Percentiles rank a stretch among this genome's conserved stretches.
phyloP scores from a whole-genome alignment of 2,888 invertebrate genomes.

The Euproctis similis region DNA sequence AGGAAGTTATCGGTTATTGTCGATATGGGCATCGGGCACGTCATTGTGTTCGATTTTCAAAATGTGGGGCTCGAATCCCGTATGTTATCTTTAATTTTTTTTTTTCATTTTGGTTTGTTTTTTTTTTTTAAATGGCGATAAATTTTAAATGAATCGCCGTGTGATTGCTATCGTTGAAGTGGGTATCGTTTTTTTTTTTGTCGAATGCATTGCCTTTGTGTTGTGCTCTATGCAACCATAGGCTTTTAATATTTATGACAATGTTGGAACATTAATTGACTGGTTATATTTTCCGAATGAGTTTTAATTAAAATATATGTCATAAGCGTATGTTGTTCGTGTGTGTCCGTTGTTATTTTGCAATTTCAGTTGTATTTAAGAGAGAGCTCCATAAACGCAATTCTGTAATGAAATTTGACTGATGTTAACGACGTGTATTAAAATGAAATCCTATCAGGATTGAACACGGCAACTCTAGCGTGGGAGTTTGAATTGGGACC shows the following conservation, averaged over 20 bases:
- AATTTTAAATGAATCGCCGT: conserved; percentile 49
- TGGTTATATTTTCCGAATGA: conserved; percentile 18
- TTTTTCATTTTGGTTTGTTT: too few species aligned
- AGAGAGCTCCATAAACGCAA: too few species aligned
- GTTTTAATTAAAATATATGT: conserved; percentile 22
- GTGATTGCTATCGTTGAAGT: conserved; percentile 42
- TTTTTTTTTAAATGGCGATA: conserved; percentile 40
- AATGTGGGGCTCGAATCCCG: conserved; percentile 28
- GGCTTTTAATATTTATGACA: conserved; percentile 14
- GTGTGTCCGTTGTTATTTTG: conserved; percentile 4
- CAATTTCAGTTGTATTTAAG: too few species aligned
- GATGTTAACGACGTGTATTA: too few species aligned
- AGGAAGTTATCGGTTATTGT: conserved; percentile 47
- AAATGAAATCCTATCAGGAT: too few species aligned
- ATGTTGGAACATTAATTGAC: conserved; percentile 12
- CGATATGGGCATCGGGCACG: conserved; percentile 35
- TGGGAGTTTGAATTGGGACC: too few species aligned
- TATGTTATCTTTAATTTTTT: conserved; percentile 41
- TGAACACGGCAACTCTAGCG: too few species aligned
- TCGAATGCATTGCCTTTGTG: conserved; percentile 31
- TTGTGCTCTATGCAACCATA: conserved; percentile 18
- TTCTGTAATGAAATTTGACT: too few species aligned
- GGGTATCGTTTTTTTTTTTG: conserved; percentile 37
- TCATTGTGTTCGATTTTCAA: conserved; percentile 37
- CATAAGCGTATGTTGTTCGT: conserved; percentile 10